Base-by-base conservation (phyloP, 2,113 vertebrate genomes). In the Brachirus orientalis region DNA sequence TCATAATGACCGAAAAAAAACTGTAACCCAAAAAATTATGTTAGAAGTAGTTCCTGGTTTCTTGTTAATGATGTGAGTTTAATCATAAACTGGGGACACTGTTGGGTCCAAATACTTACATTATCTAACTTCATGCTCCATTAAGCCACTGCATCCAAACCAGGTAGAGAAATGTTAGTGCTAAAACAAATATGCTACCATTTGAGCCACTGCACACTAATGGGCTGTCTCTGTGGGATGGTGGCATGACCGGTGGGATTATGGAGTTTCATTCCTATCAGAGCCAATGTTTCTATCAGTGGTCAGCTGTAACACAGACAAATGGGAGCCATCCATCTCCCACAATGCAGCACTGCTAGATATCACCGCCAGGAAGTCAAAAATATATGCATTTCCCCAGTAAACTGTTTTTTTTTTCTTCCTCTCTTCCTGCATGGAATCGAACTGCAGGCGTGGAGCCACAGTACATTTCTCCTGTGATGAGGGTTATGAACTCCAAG, bases 381-480 rank as follows among this genome's bases (percentile, higher is more conserved):
- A 82, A 22, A 74, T 69, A 79, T 59, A 54, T 79, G 14, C 52
- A 44, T 70, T 59, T 41, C 40, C 0, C 19, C 43, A 63, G 43
- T 62, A n/a, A 54, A 83, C 43, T 11, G 17, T 47, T 73, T 48
- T 65, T 43, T 1, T 33, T 43, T 52, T 58, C 44, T 50, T 53
- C 56, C 20, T 50, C 36, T 72, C 35, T 52, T 20, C 43, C 37
- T 45, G 7, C 54, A 37, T 71, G 52, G 47, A 43, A 61, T 62
- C 11, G 13, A 46, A 18, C 62, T 72, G 70, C 86, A 99, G 98
- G 83, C 94, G 98, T 76, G 96, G 96, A 54, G 96, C 96, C 90
- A 98, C 96, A 1, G 94, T 99, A 89, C 97, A 99, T 87, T 99
- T 98, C 90, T 94, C 96, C 89, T 99, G 98, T 64, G 96, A 96